These are phyloP conservation scores for Paradoxurus hermaphroditus DNA, from an alignment of 2,113 vertebrate species.

Conservation along the genomic window DNA sequence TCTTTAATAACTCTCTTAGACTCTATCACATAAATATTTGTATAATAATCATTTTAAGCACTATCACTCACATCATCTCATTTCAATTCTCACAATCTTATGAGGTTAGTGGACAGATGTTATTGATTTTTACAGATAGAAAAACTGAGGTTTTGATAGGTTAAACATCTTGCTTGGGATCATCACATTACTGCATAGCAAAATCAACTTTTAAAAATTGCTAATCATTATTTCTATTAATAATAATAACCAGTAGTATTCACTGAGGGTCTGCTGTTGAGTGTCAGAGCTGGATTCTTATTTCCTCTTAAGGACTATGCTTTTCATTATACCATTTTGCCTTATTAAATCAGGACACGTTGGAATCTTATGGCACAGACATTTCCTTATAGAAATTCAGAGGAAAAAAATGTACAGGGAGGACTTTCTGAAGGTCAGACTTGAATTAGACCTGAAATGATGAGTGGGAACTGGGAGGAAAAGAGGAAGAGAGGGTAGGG, in stretches of 20 bases:
- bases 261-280: neutral
- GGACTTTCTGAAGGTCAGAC: neutral
- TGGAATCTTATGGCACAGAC: neutral
- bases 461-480: neutral
- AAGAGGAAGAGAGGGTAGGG: neutral
- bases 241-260: neutral
- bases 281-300: neutral
- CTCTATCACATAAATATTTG: neutral
- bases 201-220: slow-evolving; percentile 17
- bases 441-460: neutral
- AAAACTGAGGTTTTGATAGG: neutral
- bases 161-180: neutral
- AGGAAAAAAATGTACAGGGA: neutral
- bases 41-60: neutral
- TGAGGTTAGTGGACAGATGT: neutral
- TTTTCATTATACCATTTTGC: neutral
- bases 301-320: neutral
- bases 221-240: neutral
- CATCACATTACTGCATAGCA: neutral
- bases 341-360: neutral
- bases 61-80: neutral
- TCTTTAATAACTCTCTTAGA: neutral
- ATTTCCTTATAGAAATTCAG: neutral
- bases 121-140: slow-evolving; percentile 5
- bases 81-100: neutral